Evolutionary conservation across 2,113 vertebrate genomes (phyloP).

Genomic region (Brachyistius frenatus): DNA sequence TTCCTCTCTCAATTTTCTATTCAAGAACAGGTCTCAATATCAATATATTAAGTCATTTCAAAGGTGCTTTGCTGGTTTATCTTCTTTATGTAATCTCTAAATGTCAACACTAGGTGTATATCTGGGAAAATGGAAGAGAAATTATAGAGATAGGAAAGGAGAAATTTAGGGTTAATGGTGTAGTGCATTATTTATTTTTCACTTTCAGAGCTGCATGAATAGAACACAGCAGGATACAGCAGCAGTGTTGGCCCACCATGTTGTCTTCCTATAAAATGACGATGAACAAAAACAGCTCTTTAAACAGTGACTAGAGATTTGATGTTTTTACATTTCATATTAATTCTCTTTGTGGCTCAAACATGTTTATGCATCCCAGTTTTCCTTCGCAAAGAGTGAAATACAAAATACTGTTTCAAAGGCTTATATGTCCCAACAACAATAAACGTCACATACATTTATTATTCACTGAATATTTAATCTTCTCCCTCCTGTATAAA

Average conservation of each 20-base stretch:
- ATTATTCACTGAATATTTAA: not conserved
- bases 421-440: not conserved
- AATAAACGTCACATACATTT: not conserved
- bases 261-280: not conserved
- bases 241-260: not conserved
- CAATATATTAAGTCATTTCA: conserved; percentile 22
- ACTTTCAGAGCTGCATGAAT: conserved; percentile 18
- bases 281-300: conserved; percentile 9
- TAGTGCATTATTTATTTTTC: conserved; percentile 35
- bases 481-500: not conserved
- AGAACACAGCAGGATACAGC: conserved; percentile 12
- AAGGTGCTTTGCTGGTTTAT: conserved; percentile 31
- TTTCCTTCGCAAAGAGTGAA: not conserved
- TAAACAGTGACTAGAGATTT: not conserved
- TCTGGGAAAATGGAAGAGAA: not conserved
- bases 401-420: not conserved
- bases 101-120: conserved; percentile 19
- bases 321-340: not conserved
- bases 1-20: not conserved
- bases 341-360: conserved; percentile 17
- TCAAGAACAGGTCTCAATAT: not conserved
- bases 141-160: not conserved
- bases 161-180: not conserved
- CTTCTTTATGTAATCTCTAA: conserved; percentile 13
- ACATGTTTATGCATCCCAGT: not conserved